Evolutionary conservation across 2,797 vertebrate species (phyloP), one percentile per base, ranked within the genome.

Genomic region (Distichodus sexfasciatus): DNA sequence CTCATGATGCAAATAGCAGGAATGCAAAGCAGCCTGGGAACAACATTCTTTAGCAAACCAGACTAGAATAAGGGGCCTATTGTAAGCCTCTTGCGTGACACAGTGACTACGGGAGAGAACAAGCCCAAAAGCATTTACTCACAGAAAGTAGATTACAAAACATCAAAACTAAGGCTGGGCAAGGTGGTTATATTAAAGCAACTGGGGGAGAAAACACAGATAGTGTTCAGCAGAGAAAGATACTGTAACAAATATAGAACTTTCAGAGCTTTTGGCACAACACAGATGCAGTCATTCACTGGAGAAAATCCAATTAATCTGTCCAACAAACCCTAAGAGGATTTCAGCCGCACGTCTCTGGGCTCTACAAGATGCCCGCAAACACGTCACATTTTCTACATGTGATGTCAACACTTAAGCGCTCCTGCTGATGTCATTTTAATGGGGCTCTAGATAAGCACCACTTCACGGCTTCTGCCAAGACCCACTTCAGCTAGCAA

Each of bases 1-100:
- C 69, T 59, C 69, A 73, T 69, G 51, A 75, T 72, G 68, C 76
- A 69, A 14, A 71, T 21, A 36, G 40, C 17, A 50, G 54, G 72
- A 78, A 78, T 76, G 69, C 66, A 67, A 74, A 68, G 35, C 41
- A 67, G 65, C 76, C 74, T 74, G 68, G 72, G 65, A 79, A 79
- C 40, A 41, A 43, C 67, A 81, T 78, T 79, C 44, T 54, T 66
- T 38, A 51, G 50, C 63, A 63, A 51, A 74, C 54, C 41, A 58
- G 46, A 60, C 33, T 28, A 46, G 51, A 26, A 69, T 72, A 80
- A 78, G 72, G 43, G 76, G 21, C 33, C 71, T 73, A 71, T 71
- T 78, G 71, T 63, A 41, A 40, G 43, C 43, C 38, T 2, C 19
- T 2, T 14, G 11, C 4, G 41, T 23, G 43, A 21, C 19, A 8